phyloP scores from a whole-genome alignment of 2,888 invertebrate genomes.

The Liodrosophila aerea region DNA sequence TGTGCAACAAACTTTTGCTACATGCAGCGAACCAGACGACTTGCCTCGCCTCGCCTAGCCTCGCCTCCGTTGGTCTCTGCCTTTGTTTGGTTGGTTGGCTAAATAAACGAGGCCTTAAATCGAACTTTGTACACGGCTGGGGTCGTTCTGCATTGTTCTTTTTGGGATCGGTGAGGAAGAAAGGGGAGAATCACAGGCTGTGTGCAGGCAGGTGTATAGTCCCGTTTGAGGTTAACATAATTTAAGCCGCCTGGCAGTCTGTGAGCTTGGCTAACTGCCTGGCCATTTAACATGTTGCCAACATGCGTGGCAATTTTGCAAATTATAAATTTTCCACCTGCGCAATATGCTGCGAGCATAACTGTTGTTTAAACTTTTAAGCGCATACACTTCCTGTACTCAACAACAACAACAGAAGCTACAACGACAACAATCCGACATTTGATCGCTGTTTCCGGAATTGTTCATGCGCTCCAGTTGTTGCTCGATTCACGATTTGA shows the following conservation, averaged over 20 bases:
- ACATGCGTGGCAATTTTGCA: conserved; percentile 78
- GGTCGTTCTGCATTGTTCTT: conserved; percentile 46
- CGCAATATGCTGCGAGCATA: conserved; percentile 64
- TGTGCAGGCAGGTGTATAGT: conserved; percentile 18
- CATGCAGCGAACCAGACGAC: conserved; percentile 69
- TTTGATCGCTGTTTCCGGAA: conserved; percentile 73
- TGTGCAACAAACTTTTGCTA: conserved; percentile 74
- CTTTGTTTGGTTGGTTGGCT: conserved; percentile 41
- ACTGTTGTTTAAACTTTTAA: conserved; percentile 67
- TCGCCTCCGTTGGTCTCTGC: conserved; percentile 15
- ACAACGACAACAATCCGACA: conserved; percentile 63
- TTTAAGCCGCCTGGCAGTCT: conserved; percentile 61
- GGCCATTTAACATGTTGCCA: conserved; percentile 71
- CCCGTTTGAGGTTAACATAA: conserved; percentile 78
- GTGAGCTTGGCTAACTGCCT: conserved; percentile 47
- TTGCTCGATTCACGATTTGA: conserved; percentile 10
- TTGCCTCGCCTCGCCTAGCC: conserved; percentile 23
- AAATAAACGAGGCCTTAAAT: conserved; percentile 79
- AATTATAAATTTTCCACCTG: conserved; percentile 82
- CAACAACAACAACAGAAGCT: conserved; percentile 25
- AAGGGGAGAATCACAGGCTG: conserved; percentile 26
- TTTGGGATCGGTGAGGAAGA: conserved; percentile 18
- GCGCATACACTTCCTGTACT: conserved; percentile 60
- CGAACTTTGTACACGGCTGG: conserved; percentile 70
- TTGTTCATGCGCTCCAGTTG: conserved; percentile 29